These are phyloP conservation scores for Tethya wilhelma DNA, from an alignment of 37 sponge, comb jelly and placozoan genomes.

Conservation along the genomic window DNA sequence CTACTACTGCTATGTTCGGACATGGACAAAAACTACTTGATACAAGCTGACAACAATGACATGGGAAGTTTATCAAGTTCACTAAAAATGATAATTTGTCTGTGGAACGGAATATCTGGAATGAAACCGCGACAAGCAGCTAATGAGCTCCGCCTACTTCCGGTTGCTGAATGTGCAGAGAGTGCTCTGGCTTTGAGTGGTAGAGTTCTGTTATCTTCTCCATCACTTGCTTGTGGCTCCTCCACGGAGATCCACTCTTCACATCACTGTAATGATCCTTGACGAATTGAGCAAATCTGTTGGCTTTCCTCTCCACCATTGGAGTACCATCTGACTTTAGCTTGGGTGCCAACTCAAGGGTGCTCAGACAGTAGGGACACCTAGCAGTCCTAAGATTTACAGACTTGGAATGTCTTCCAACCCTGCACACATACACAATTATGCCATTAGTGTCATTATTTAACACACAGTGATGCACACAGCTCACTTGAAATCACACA, in stretches of 20 bases:
- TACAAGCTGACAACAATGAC: too few species aligned
- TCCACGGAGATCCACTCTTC: conserved; percentile 42
- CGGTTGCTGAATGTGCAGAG: too few species aligned
- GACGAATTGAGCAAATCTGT: conserved; percentile 81
- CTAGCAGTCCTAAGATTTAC: conserved; percentile 59
- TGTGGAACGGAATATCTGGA: too few species aligned
- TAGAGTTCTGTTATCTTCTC: conserved; percentile 51
- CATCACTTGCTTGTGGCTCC: conserved; percentile 76
- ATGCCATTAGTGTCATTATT: not conserved
- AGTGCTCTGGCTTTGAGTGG: conserved; percentile 8
- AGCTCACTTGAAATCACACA: conserved; percentile 71
- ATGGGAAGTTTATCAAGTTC: too few species aligned
- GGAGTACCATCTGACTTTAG: conserved; percentile 63
- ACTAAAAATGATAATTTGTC: too few species aligned
- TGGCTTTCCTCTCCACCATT: conserved; percentile 43
- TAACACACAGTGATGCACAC: too few species aligned
- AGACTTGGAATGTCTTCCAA: conserved; percentile 92
- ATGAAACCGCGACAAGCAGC: too few species aligned
- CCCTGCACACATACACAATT: conserved; percentile 20
- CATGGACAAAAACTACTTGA: too few species aligned
- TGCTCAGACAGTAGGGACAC: conserved; percentile 79
- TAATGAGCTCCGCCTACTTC: too few species aligned
- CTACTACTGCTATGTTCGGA: too few species aligned
- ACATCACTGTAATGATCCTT: conserved; percentile 71
- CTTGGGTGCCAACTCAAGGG: conserved; percentile 40